A percentile compares a stretch with the other conserved stretches of the same genome.
Evolutionary conservation across 2,113 vertebrate species (phyloP).

Genomic region (Cromileptes altivelis): DNA sequence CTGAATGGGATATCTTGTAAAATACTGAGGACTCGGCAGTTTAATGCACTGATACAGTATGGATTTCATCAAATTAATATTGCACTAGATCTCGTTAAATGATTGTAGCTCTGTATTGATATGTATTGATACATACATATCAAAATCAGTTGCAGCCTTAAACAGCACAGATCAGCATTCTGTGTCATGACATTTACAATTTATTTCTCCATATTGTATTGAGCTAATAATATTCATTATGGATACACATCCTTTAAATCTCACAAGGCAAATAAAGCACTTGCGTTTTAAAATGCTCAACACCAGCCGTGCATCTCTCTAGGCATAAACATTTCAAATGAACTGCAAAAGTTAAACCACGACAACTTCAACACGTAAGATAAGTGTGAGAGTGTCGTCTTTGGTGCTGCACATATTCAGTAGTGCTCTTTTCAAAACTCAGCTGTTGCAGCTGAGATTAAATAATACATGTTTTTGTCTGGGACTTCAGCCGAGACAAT

Average conservation of each 20-base stretch:
- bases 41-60: background rate
- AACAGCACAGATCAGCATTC: background rate
- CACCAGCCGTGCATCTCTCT: background rate
- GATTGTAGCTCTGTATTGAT: no score
- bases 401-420: background rate
- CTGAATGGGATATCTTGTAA: background rate
- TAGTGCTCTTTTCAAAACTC: background rate
- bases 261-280: background rate
- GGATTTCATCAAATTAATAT: background rate
- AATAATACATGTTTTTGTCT: conserved; percentile 39
- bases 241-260: background rate
- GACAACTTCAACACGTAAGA: background rate
- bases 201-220: background rate
- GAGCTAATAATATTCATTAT: background rate
- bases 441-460: background rate
- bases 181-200: background rate
- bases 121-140: no score
- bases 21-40: background rate
- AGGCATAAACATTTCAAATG: background rate
- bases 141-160: background rate
- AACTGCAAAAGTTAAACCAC: background rate
- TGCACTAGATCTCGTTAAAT: background rate
- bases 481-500: conserved; percentile 18
- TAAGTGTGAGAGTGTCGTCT: background rate
- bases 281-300: background rate